A percentile compares a stretch with the other conserved stretches of the same genome.
Evolutionary conservation across 2,797 vertebrate species (phyloP).

Genomic region (Rhinella marina): DNA sequence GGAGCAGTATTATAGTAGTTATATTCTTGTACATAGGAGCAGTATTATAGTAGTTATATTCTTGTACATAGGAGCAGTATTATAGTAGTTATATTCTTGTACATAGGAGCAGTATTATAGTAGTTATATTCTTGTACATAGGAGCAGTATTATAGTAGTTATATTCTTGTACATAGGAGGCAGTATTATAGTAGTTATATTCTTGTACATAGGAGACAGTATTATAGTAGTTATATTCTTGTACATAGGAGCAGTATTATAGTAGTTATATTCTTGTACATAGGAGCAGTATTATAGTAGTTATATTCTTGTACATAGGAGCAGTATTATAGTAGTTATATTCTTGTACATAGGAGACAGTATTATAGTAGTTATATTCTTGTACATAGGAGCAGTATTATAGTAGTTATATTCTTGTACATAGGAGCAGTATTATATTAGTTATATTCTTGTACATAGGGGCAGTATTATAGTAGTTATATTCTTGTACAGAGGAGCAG

Average conservation of each 20-base stretch:
- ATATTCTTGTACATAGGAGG: background rate
- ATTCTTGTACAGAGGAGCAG: background rate
- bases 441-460: background rate
- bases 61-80: no score
- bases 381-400: background rate
- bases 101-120: background rate
- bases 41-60: no score
- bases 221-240: conserved; percentile 11
- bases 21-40: background rate
- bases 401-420: background rate
- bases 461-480: conserved; percentile 12
- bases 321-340: background rate
- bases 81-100: no score
- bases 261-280: background rate
- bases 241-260: background rate
- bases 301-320: background rate
- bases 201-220: background rate
- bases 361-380: conserved; percentile 10
- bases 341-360: background rate
- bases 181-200: background rate
- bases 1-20: background rate
- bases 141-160: conserved; percentile 4
- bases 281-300: background rate
- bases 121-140: background rate
- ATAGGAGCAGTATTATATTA: background rate